Conservation (phyloP, 2,888 invertebrate species). For the Meiosimyza decipiens region DNA sequence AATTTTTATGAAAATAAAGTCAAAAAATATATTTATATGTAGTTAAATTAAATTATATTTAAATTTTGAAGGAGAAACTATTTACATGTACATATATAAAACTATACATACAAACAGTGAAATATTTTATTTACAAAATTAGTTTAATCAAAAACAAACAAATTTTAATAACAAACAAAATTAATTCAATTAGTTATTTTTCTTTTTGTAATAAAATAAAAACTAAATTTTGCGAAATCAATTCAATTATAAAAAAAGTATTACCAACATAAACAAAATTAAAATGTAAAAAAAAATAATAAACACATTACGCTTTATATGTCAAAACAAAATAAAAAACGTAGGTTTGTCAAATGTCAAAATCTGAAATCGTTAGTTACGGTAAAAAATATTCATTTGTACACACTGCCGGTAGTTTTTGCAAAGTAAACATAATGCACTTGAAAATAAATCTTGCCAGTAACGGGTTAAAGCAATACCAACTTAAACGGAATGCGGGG, state of each 20-base stretch:
- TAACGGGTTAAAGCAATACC: no score
- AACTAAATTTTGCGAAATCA: background rate
- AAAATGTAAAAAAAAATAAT: slow-evolving; percentile 32
- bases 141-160: slow-evolving; percentile 17
- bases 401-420: slow-evolving; percentile 33
- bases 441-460: slow-evolving; percentile 1
- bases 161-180: slow-evolving; percentile 5
- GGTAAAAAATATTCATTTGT: slow-evolving; percentile 15
- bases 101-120: slow-evolving; percentile 36
- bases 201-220: background rate
- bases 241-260: background rate
- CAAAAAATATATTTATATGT: slow-evolving; percentile 40
- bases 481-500: no score
- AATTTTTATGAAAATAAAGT: slow-evolving; percentile 22
- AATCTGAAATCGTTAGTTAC: slow-evolving; percentile 28
- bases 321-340: slow-evolving; percentile 31
- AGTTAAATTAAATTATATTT: slow-evolving; percentile 45
- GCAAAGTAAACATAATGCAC: slow-evolving; percentile 9
- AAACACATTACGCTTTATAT: slow-evolving; percentile 32
- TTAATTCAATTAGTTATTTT: slow-evolving; percentile 7
- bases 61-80: slow-evolving; percentile 44
- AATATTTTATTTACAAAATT: slow-evolving; percentile 42
- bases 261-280: slow-evolving; percentile 32
- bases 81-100: slow-evolving; percentile 35
- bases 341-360: slow-evolving; percentile 18